Base-by-base conservation (phyloP, 2,797 vertebrate species). In the Mormyrops attenuatus region DNA sequence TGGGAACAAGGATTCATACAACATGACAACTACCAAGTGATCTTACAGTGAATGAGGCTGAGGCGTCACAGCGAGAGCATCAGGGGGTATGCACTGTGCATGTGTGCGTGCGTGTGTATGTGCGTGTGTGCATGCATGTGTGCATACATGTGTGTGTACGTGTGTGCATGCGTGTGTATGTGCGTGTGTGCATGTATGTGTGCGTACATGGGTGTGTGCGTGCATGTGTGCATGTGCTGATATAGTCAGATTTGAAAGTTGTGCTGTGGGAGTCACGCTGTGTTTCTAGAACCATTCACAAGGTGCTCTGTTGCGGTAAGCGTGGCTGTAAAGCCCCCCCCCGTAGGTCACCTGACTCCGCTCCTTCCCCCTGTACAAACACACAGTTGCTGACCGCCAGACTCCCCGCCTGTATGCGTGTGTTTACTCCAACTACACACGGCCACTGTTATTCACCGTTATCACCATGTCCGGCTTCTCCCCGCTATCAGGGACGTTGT, bases 271-370 rank as follows among this genome's bases (percentile, higher is more conserved):
- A 49, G 20, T 47, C 53, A 63, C 88, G 84, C 90, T 91, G 89
- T 90, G 89, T 57, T 57, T 89, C 89, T 88, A 88, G 73, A 88
- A 85, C 88, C 80, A 90, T 88, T 85, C 88, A 88, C 86, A 88
- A 91, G 90, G 86, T n/a, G 88, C 52, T 69, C 82, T 47, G 69
- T 26, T 89, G 89, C 77, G 53, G 44, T 88, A 89, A 91, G 89
- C 73, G 17, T 87, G 57, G 60, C 53, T 60, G 49, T 30, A 89
- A 90, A 88, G 85, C 34, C 49, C 3, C 5, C 38, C 88, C 5
- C 20, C 13, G 5, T 22, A 85, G 57, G 52, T 55, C n/a, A 20
- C 50, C 77, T 41, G 55, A 17, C 55, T 15, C 11, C n/a, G 9
- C 34, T 26, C 52, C 49, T 20, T 15, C 20, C 30, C 88, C 66